Percentiles rank a stretch among this genome's conserved stretches.
phyloP scores from a whole-genome alignment of 2,888 invertebrate genomes.

The Erebia aethiops region DNA sequence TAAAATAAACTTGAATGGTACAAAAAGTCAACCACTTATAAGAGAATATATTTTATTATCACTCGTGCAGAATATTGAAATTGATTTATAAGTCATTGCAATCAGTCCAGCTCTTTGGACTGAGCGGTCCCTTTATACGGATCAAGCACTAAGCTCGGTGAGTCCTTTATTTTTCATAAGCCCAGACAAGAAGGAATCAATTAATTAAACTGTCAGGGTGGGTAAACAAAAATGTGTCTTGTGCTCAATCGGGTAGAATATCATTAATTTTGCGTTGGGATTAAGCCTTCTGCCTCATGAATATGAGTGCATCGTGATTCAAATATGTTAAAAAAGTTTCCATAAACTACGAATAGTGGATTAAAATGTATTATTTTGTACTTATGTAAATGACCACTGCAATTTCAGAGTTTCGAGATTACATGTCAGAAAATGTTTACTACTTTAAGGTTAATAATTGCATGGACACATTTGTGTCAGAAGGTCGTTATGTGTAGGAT shows the following conservation, averaged over 20 bases:
- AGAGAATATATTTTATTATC: slow-evolving; percentile 22
- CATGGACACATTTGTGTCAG: too few relatives aligned
- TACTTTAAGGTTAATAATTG: too few relatives aligned
- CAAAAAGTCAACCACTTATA: not conserved
- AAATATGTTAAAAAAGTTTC: too few relatives aligned
- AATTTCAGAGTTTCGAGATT: too few relatives aligned
- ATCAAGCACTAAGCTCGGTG: slow-evolving; percentile 20
- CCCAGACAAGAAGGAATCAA: slow-evolving; percentile 24
- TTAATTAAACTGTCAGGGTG: slow-evolving; percentile 29
- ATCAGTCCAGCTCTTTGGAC: not conserved
- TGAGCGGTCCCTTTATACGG: slow-evolving; percentile 31
- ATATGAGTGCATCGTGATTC: too few relatives aligned
- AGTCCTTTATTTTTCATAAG: slow-evolving; percentile 29
- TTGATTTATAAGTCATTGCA: slow-evolving; percentile 35
- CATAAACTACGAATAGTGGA: too few relatives aligned
- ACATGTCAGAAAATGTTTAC: too few relatives aligned
- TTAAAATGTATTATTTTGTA: too few relatives aligned
- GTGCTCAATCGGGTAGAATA: slow-evolving; percentile 1
- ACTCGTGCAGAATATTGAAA: slow-evolving; percentile 27
- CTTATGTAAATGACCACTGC: too few relatives aligned
- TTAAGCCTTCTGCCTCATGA: not conserved
- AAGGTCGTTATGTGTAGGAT: too few relatives aligned
- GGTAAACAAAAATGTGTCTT: slow-evolving; percentile 20
- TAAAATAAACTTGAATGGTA: not conserved
- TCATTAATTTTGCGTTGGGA: not conserved